Conservation (phyloP, 2,888 invertebrate genomes). For the Drosophila phalerata region DNA sequence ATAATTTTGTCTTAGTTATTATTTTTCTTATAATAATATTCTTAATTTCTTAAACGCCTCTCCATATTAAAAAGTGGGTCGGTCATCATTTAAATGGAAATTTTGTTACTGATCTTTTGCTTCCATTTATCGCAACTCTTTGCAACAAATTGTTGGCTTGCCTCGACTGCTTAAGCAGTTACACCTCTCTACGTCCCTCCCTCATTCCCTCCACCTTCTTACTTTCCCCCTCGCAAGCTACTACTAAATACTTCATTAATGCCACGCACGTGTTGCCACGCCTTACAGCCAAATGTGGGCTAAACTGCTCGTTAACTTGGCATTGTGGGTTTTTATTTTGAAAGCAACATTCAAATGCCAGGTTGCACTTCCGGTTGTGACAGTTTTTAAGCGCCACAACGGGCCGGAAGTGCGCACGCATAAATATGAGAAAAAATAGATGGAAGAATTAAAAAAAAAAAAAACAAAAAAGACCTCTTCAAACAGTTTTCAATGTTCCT, state of each 20-base stretch:
- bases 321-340: conserved; percentile 54
- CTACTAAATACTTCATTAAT: conserved; percentile 56
- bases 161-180: neutral
- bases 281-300: conserved; percentile 61
- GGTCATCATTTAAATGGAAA: conserved; percentile 61
- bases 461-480: conserved; percentile 25
- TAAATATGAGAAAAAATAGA: conserved; percentile 21
- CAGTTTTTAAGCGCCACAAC: conserved; percentile 69
- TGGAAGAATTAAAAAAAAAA: conserved; percentile 2
- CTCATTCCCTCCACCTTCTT: neutral
- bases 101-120: conserved; percentile 57
- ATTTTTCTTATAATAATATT: no score
- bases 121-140: conserved; percentile 23
- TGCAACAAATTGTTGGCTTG: conserved; percentile 54
- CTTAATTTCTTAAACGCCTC: no score
- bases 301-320: conserved; percentile 72
- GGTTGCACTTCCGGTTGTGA: conserved; percentile 78
- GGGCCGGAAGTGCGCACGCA: conserved; percentile 66
- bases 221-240: neutral
- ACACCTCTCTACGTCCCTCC: neutral
- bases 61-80: conserved; percentile 58
- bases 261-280: conserved; percentile 65
- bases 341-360: conserved; percentile 65
- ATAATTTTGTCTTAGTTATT: no score
- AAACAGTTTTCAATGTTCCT: conserved; percentile 51